Evolutionary conservation across 2,113 vertebrate species (phyloP).

Genomic region (Percina caprodes): DNA sequence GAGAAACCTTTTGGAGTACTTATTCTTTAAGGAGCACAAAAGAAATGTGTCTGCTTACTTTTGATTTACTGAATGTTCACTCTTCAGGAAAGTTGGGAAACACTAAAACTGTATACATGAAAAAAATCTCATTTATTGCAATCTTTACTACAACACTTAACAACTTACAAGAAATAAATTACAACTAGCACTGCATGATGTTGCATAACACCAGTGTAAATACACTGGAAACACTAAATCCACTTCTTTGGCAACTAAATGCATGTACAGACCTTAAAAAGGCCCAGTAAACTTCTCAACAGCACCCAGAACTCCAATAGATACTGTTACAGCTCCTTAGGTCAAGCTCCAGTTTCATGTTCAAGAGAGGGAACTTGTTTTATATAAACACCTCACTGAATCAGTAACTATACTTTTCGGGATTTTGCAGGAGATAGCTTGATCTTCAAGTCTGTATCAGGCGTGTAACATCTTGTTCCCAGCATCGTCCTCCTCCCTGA

Average conservation of each 20-base stretch:
- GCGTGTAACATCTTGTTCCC: slow-evolving; percentile 28
- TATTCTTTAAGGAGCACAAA: background rate
- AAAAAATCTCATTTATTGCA: slow-evolving; percentile 21
- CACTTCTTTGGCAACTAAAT: slow-evolving; percentile 5
- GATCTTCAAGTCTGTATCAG: background rate
- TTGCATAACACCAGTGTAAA: background rate
- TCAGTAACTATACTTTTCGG: background rate
- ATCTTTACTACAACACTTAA: slow-evolving; percentile 32
- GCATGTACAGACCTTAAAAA: slow-evolving; percentile 23
- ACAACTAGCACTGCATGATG: slow-evolving; percentile 12
- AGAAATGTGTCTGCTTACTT: background rate
- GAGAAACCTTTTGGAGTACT: background rate
- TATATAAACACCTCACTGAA: background rate
- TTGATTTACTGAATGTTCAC: background rate
- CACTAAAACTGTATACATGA: background rate
- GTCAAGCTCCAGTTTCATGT: background rate
- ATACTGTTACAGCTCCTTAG: background rate
- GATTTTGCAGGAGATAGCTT: background rate
- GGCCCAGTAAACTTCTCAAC: slow-evolving; percentile 23
- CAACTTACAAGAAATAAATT: slow-evolving; percentile 34
- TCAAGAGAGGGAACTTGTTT: slow-evolving; percentile 4
- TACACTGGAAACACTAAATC: slow-evolving; percentile 6
- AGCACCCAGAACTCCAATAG: background rate
- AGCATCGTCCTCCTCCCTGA: slow-evolving; percentile 25
- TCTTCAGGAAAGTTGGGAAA: background rate